phyloP scores from a whole-genome alignment of 1,140 invertebrate genomes.

The Cataglyphis hispanica region DNA sequence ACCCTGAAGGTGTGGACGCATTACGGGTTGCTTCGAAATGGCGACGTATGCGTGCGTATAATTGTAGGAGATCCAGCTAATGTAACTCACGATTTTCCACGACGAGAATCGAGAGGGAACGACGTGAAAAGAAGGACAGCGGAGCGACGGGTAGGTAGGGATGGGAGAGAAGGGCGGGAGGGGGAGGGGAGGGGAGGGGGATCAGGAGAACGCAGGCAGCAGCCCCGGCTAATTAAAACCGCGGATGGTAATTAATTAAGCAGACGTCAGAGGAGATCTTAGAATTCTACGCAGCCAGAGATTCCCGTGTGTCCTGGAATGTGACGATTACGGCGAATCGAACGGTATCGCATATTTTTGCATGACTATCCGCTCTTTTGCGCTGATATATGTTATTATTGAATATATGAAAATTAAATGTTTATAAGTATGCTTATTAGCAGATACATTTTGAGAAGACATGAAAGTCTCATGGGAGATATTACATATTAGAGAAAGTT shows the following conservation, averaged over 20 bases:
- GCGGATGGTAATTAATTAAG: conserved; percentile 87
- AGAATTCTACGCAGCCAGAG: conserved; percentile 83
- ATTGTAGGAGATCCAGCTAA: conserved; percentile 47
- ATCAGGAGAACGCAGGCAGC: conserved; percentile 69
- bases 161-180: no score
- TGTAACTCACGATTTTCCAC: conserved; percentile 72
- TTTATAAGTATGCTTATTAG: not conserved
- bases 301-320: conserved; percentile 78
- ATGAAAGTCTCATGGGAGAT: conserved; percentile 12
- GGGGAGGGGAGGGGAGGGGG: conserved; percentile 51
- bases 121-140: conserved; percentile 44
- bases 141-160: conserved; percentile 6
- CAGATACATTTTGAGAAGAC: conserved; percentile 1
- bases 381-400: conserved; percentile 1
- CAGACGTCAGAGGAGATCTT: conserved; percentile 84
- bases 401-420: no score
- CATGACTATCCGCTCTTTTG: conserved; percentile 33
- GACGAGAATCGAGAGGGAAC: conserved; percentile 56
- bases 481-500: conserved; percentile 42
- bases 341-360: conserved; percentile 62
- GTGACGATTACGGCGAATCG: conserved; percentile 65
- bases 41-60: conserved; percentile 11
- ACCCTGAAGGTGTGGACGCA: conserved; percentile 66
- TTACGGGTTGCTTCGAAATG: conserved; percentile 55
- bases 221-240: conserved; percentile 86